phyloP scores from a whole-genome alignment of 1,140 invertebrate genomes.

The Lutraria rhynchaena region DNA sequence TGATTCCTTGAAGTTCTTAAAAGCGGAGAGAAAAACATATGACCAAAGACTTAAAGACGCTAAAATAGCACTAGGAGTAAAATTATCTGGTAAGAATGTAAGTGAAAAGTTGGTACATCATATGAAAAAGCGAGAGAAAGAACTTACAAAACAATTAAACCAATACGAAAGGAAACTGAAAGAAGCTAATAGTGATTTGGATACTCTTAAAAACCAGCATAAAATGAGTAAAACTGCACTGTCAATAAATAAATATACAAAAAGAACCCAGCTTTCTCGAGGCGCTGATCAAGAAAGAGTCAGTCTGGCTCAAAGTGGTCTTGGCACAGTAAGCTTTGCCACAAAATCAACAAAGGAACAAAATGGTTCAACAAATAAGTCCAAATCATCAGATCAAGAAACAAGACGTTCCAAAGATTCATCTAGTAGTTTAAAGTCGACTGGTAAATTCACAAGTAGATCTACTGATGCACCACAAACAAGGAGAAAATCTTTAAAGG shows the following conservation, averaged over 20 bases:
- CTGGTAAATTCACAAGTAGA: slow-evolving; percentile 17
- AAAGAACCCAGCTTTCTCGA: slow-evolving; percentile 7
- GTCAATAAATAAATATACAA: slow-evolving; percentile 56
- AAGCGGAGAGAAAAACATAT: slow-evolving; percentile 41
- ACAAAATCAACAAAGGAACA: slow-evolving; percentile 14
- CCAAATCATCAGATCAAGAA: not conserved
- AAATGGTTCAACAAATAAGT: not conserved
- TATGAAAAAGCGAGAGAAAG: slow-evolving; percentile 25
- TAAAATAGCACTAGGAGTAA: slow-evolving; percentile 33
- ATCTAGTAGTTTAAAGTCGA: not conserved
- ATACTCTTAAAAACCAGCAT: slow-evolving; percentile 50
- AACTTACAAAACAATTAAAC: slow-evolving; percentile 32
- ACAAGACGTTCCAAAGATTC: not conserved
- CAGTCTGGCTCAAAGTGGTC: slow-evolving; percentile 40
- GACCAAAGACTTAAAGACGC: slow-evolving; percentile 48
- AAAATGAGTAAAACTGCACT: slow-evolving; percentile 56
- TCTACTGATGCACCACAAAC: not conserved
- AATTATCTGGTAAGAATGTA: slow-evolving; percentile 39
- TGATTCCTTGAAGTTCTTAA: slow-evolving; percentile 6
- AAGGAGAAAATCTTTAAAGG: too few species aligned
- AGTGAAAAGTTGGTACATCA: slow-evolving; percentile 20
- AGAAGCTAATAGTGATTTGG: slow-evolving; percentile 17
- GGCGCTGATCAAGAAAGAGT: not conserved
- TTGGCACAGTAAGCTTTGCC: slow-evolving; percentile 32
- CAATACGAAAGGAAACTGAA: slow-evolving; percentile 46